phyloP scores from a whole-genome alignment of 2,888 invertebrate species.

The Phlogophora meticulosa region DNA sequence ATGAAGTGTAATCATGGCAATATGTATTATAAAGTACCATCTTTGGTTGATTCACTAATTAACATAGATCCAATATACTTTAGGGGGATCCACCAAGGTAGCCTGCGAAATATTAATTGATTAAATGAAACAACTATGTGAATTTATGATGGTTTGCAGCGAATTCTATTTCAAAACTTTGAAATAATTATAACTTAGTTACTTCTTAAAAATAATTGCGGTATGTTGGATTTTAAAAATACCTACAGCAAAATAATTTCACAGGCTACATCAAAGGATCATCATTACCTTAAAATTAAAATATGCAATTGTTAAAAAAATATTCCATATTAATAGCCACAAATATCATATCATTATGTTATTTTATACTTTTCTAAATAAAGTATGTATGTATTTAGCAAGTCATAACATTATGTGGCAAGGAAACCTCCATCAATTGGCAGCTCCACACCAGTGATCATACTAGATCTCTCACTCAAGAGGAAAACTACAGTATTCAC shows the following conservation, averaged over 20 bases:
- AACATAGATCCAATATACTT: constrained; percentile 57
- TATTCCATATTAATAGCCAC: constrained; percentile 49
- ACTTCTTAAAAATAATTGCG: too few species aligned
- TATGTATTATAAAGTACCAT: constrained; percentile 55
- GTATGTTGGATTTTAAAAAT: too few species aligned
- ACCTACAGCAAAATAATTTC: too few species aligned
- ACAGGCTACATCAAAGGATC: too few species aligned
- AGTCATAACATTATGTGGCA: constrained; percentile 81
- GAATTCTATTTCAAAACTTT: too few species aligned
- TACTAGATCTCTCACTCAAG: constrained; percentile 94
- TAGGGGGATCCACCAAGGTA: too few species aligned
- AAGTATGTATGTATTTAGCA: constrained; percentile 30
- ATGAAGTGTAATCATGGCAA: constrained; percentile 59
- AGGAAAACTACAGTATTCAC: constrained; percentile 95
- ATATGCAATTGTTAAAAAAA: constrained; percentile 60
- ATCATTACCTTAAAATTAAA: constrained; percentile 41
- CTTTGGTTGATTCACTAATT: constrained; percentile 62
- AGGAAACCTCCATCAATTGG: constrained; percentile 96
- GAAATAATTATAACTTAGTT: too few species aligned
- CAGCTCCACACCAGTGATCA: constrained; percentile 95
- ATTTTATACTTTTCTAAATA: constrained; percentile 31
- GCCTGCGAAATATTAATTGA: too few species aligned
- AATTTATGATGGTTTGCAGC: too few species aligned
- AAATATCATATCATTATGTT: constrained; percentile 26
- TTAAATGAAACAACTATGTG: too few species aligned